These are phyloP conservation scores for Chaetodon trifasciatus DNA, from an alignment of 2,797 vertebrate species.

Conservation along the genomic window DNA sequence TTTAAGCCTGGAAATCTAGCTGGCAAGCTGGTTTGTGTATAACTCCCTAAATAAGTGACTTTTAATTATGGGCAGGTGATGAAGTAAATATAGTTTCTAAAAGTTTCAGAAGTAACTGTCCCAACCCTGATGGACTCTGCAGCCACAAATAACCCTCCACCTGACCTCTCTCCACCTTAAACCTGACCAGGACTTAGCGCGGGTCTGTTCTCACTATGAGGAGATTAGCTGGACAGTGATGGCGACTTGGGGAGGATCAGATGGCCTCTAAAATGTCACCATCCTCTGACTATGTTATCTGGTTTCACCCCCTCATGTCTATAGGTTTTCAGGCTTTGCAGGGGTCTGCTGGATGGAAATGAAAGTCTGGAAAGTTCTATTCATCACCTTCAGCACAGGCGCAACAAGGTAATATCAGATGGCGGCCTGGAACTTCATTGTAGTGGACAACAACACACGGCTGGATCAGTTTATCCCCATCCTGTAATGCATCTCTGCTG, in stretches of 20 bases:
- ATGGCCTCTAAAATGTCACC: constrained; percentile 48
- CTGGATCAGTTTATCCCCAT: neutral
- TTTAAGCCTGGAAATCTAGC: neutral
- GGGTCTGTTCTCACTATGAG: constrained; percentile 38
- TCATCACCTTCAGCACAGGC: constrained; percentile 39
- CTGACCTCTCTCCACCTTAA: constrained; percentile 21
- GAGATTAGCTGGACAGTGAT: constrained; percentile 34
- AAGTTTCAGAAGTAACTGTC: neutral
- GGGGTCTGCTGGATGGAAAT: constrained; percentile 24
- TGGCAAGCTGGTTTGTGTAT: too few species aligned
- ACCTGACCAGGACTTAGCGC: constrained; percentile 19
- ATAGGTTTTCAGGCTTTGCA: constrained; percentile 23
- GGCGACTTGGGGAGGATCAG: constrained; percentile 43
- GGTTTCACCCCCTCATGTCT: constrained; percentile 62
- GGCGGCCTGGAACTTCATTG: constrained; percentile 11
- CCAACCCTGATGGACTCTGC: neutral
- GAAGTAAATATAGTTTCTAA: neutral
- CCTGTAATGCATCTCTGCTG: neutral
- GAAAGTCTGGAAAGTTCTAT: constrained; percentile 43
- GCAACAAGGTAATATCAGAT: constrained; percentile 40
- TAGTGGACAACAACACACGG: fast-evolving
- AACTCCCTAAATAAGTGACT: too few species aligned
- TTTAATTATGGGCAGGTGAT: neutral
- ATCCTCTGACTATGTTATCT: constrained; percentile 40
- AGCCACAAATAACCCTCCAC: constrained; percentile 6